Evolutionary conservation across 1,140 invertebrate species (phyloP).

Genomic region (Aphaenogaster rudis): DNA sequence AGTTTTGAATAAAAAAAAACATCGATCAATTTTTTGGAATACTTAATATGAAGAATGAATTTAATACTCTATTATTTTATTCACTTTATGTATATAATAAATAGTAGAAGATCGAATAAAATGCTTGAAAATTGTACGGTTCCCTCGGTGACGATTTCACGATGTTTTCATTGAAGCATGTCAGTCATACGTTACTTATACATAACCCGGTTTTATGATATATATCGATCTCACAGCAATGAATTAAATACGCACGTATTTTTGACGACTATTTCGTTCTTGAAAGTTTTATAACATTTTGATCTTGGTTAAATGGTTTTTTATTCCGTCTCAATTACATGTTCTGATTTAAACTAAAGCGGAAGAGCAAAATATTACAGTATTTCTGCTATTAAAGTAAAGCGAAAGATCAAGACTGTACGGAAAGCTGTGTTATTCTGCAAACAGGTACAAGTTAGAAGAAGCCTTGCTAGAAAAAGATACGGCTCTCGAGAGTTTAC

Average conservation of each 20-base stretch:
- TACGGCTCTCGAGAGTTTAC: conserved; percentile 84
- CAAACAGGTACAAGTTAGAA: conserved; percentile 87
- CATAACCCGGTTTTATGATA: neutral
- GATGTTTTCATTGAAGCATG: conserved; percentile 53
- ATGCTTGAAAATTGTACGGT: conserved; percentile 55
- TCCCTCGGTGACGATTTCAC: conserved; percentile 58
- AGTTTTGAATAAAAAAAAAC: neutral
- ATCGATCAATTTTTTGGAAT: conserved; percentile 2
- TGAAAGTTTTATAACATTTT: conserved; percentile 32
- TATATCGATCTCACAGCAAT: conserved; percentile 17
- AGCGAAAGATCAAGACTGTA: conserved; percentile 3
- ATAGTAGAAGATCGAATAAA: conserved; percentile 56
- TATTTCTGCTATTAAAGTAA: neutral
- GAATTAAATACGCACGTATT: conserved; percentile 3
- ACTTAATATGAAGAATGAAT: neutral
- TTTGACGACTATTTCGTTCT: neutral
- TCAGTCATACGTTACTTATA: conserved; percentile 35
- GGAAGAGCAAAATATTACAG: neutral
- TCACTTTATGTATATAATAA: neutral
- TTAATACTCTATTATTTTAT: conserved; percentile 19
- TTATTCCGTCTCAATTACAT: neutral
- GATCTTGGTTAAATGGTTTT: neutral
- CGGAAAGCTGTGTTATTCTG: neutral
- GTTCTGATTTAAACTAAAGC: neutral
- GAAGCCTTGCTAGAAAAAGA: conserved; percentile 86